Base-by-base conservation (phyloP, 1,140 invertebrate species). In the Scaptomyza montana region DNA sequence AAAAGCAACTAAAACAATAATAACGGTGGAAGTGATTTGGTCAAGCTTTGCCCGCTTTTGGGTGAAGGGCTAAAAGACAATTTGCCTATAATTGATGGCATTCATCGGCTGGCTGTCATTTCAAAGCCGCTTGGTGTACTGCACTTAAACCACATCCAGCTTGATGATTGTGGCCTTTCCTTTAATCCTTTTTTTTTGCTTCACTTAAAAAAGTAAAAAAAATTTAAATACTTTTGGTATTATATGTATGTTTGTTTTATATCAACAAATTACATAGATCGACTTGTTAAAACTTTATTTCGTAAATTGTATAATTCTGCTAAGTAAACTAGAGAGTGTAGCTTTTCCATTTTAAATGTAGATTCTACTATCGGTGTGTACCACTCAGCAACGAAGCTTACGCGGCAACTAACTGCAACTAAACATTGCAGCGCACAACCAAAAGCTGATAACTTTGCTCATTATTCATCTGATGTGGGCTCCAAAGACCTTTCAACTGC, bases 401-500 rank as follows among this genome's bases (percentile, higher is more conserved):
- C 36, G 33, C 12, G 19, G 21, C 9, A 33, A 6, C 7, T n/a
- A 61, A 68, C 50, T 69, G 60, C 51, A 68, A 69, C 63, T 67
- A 61, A 67, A 85, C 62, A 81, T 70, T 61, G 55, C 33, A 67
- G 55, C 41, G n/a, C 45, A 50, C 19, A 53, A 19, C 30, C 45
- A 51, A 55, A 63, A 49, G 54, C 66, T 60, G 66, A 87, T 84
- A 89, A 89, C 84, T 87, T 87, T 89, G 62, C 65, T 61, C 84
- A 89, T 87, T 77, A 89, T 60, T 87, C 73, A 89, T 84, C 60
- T 73, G 74, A 47, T 73, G 57, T 56, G 57, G 61, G 47, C 72
- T 71, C 53, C 28, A 73, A 86, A 87, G 84, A 89, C 79, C 84
- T 77, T 89, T 87, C 79, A 87, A 82, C 84, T 82, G 75, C 71